These are phyloP conservation scores for Nansenia antarctica DNA, from an alignment of 2,113 vertebrate genomes.

Conservation along the genomic window DNA sequence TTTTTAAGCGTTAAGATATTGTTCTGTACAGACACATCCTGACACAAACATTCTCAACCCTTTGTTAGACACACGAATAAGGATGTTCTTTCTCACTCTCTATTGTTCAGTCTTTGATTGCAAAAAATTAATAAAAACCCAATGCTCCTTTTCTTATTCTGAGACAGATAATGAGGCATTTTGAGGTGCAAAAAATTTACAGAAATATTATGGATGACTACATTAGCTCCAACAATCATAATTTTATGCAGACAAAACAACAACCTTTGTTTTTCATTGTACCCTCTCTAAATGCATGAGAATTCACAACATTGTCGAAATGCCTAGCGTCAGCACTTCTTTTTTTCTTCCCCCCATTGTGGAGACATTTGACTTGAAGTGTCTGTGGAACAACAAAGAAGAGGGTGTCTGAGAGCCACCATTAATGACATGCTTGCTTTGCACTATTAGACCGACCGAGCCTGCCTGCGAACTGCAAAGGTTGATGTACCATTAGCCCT, in stretches of 20 bases:
- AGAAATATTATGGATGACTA: conserved; percentile 21
- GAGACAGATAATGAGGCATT: conserved; percentile 1
- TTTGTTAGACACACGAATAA: too few relatives aligned
- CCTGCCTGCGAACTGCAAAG: conserved; percentile 60
- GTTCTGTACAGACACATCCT: too few relatives aligned
- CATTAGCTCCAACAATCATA: conserved; percentile 22
- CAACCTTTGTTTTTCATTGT: conserved; percentile 24
- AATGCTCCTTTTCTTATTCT: background rate
- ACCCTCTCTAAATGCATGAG: conserved; percentile 34
- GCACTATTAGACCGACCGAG: conserved; percentile 66
- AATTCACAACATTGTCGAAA: conserved; percentile 44
- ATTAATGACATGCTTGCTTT: conserved; percentile 77
- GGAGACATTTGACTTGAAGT: conserved; percentile 73
- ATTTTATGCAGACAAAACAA: conserved; percentile 48
- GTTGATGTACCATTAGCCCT: conserved; percentile 59
- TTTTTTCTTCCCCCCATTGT: conserved; percentile 62
- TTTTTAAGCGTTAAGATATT: too few relatives aligned
- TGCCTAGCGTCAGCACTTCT: conserved; percentile 69
- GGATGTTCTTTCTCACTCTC: conserved; percentile 28
- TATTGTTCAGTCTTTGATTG: conserved; percentile 45
- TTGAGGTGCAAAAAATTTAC: conserved; percentile 13
- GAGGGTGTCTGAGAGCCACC: conserved; percentile 68
- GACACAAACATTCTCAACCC: conserved; percentile 15
- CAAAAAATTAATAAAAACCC: conserved; percentile 33
- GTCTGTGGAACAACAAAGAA: conserved; percentile 75